Percentiles rank a stretch among this genome's conserved stretches.
Evolutionary conservation across 2,113 vertebrate species (phyloP).

Genomic region (Dromas ardeola): DNA sequence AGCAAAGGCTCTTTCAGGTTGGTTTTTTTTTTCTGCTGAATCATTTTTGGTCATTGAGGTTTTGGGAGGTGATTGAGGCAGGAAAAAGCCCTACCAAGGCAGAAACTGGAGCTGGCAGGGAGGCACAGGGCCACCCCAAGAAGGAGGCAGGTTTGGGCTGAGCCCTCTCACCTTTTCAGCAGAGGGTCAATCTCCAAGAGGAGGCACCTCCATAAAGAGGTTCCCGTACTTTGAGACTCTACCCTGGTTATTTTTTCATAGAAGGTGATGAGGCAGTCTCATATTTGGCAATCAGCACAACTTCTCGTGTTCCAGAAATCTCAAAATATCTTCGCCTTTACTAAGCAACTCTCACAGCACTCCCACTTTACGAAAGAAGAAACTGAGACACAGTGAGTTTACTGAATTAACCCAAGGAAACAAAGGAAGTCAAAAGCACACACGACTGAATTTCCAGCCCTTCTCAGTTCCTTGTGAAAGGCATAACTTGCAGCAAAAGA

Average conservation of each 20-base stretch:
- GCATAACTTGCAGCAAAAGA: background rate
- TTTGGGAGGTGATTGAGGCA: background rate
- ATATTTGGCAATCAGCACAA: background rate
- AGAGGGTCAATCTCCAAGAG: background rate
- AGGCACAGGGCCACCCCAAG: background rate
- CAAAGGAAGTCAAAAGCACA: background rate
- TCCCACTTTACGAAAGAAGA: background rate
- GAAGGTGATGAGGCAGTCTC: background rate
- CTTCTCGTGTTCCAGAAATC: background rate
- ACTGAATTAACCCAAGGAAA: slow-evolving; percentile 1
- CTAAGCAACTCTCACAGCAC: background rate
- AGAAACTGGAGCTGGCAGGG: background rate
- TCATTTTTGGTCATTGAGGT: background rate
- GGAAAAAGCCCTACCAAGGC: background rate
- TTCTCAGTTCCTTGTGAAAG: background rate
- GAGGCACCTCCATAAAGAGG: background rate
- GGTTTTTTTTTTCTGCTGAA: background rate
- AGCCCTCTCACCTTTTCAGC: background rate
- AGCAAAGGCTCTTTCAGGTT: background rate
- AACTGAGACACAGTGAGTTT: background rate
- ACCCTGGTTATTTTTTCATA: background rate
- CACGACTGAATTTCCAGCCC: background rate
- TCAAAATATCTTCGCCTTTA: background rate
- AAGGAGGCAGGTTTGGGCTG: background rate
- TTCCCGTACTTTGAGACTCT: background rate